Percentiles rank a stretch among this genome's conserved stretches.
These are phyloP conservation scores for Siniperca knerii DNA, from an alignment of 2,113 vertebrate genomes.

Conservation along the genomic window DNA sequence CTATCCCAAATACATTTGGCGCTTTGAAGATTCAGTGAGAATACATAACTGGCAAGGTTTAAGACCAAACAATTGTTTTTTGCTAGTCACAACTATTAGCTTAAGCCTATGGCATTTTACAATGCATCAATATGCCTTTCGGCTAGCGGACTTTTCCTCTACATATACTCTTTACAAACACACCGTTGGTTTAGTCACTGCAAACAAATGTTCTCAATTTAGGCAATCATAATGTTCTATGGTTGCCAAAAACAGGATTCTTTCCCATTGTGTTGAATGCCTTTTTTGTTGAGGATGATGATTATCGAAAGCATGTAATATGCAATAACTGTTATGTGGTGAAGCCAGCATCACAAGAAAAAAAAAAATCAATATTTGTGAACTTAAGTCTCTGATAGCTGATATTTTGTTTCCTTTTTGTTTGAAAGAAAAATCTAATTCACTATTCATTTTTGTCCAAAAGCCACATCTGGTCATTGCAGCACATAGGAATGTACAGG, in stretches of 20 bases:
- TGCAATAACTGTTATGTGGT: not conserved
- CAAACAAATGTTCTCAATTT: not conserved
- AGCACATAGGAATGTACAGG: not conserved
- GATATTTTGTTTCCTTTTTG: not conserved
- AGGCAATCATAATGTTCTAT: not conserved
- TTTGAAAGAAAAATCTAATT: not conserved
- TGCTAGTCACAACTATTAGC: no score
- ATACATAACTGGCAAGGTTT: no score
- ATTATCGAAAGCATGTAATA: not conserved
- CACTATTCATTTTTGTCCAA: not conserved
- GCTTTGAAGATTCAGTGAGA: no score
- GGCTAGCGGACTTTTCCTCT: no score
- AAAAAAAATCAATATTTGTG: not conserved
- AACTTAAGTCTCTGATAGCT: not conserved
- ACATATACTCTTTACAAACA: no score
- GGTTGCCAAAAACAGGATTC: not conserved
- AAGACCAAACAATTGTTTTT: no score
- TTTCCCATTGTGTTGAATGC: not conserved
- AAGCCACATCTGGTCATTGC: not conserved
- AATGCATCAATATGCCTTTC: no score
- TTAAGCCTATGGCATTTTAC: no score
- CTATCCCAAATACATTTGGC: no score
- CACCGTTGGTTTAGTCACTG: no score
- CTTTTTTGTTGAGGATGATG: not conserved
- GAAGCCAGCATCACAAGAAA: not conserved